These are phyloP conservation scores for Chymomyza fuscimana DNA, from an alignment of 2,888 invertebrate species.

Conservation along the genomic window DNA sequence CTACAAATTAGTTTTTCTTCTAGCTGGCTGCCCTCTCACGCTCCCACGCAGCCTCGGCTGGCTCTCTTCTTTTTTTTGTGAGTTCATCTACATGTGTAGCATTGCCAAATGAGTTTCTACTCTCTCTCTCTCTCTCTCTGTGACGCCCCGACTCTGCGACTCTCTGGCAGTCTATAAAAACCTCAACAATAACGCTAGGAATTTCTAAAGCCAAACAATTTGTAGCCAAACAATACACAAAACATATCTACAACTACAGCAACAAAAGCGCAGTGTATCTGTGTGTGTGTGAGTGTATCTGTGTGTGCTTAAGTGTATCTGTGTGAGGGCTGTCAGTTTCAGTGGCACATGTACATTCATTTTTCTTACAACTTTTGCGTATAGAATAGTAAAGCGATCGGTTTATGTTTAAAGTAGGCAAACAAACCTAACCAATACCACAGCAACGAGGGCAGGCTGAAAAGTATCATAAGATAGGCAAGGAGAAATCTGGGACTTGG, in stretches of 20 bases:
- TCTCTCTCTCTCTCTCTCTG: not conserved
- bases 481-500: not conserved
- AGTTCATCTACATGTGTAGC: conserved; percentile 1
- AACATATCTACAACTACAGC: conserved; percentile 21
- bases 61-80: conserved; percentile 31
- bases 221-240: conserved; percentile 53
- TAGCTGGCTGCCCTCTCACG: conserved; percentile 26
- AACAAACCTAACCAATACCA: conserved; percentile 32
- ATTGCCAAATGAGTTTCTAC: not conserved
- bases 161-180: conserved; percentile 56
- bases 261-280: conserved; percentile 18
- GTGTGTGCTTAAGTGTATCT: not conserved
- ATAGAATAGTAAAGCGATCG: conserved; percentile 60
- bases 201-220: conserved; percentile 70
- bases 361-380: conserved; percentile 38
- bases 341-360: conserved; percentile 30
- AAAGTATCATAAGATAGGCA: not conserved
- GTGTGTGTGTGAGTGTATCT: not conserved
- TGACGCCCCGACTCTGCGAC: not conserved
- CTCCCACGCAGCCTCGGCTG: too few relatives aligned
- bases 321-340: conserved; percentile 4
- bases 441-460: not conserved
- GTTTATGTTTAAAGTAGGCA: conserved; percentile 64
- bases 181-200: conserved; percentile 62
- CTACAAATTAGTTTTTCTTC: conserved; percentile 66